These are phyloP conservation scores for Rhincodon typus DNA, from an alignment of 2,797 vertebrate species.

Conservation along the genomic window DNA sequence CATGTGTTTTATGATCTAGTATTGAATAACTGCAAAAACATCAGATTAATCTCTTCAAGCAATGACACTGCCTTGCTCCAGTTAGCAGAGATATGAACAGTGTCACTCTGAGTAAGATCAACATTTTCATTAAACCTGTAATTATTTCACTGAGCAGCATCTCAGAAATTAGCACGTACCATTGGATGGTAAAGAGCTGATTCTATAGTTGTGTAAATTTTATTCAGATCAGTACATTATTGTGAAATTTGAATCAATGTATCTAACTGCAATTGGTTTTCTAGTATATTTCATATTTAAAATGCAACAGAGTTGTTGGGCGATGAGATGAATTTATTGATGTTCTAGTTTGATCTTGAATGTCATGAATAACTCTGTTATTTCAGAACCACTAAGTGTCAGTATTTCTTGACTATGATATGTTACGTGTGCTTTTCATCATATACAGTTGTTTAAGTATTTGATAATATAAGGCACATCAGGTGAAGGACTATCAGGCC, in stretches of 20 bases:
- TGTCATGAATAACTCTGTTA: not conserved
- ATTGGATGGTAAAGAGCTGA: not conserved
- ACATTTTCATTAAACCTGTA: not conserved
- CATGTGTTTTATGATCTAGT: not conserved
- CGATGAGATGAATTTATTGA: not conserved
- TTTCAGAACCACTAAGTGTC: not conserved
- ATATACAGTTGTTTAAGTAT: not conserved
- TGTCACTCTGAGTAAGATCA: not conserved
- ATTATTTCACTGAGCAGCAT: not conserved
- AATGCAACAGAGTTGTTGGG: not conserved
- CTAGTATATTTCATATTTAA: not conserved
- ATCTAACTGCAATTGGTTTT: not conserved
- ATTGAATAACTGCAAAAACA: not conserved
- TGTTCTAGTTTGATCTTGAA: not conserved
- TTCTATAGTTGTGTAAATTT: not conserved
- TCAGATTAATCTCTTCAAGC: not conserved
- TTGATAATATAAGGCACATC: not conserved
- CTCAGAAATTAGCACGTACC: not conserved
- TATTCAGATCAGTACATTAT: not conserved
- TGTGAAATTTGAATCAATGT: not conserved
- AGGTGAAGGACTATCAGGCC: no score
- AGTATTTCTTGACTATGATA: not conserved
- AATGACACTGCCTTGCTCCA: not conserved
- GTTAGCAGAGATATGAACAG: not conserved
- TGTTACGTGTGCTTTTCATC: not conserved